phyloP scores from a whole-genome alignment of 2,797 vertebrate genomes.

The Lepus oiostolus region DNA sequence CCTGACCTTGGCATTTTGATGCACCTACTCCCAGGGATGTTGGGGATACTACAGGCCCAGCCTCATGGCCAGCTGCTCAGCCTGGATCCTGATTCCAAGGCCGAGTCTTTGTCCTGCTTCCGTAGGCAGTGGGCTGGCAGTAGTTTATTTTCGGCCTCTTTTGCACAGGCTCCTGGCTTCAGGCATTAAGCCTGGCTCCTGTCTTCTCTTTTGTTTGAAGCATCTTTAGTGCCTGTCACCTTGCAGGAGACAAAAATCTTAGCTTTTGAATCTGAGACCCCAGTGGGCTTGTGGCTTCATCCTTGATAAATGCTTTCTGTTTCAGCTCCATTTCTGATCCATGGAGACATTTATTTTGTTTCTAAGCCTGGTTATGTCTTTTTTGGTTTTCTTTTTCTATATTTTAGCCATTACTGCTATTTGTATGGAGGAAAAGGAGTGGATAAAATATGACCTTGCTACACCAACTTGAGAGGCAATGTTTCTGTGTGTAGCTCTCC shows the following conservation, averaged over 20 bases:
- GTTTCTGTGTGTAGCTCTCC: not conserved
- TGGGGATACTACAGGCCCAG: not conserved
- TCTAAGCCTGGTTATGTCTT: conserved; percentile 16
- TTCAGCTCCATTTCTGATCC: conserved; percentile 14
- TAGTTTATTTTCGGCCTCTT: not conserved
- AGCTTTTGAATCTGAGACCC: not conserved
- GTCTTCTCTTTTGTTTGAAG: conserved; percentile 15
- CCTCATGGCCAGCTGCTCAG: not conserved
- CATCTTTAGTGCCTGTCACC: not conserved
- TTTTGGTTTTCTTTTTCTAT: conserved; percentile 43
- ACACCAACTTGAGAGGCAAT: not conserved
- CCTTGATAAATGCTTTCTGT: not conserved
- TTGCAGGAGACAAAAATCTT: conserved; percentile 17
- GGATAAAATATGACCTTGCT: not conserved
- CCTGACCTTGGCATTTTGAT: not conserved
- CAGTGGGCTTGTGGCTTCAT: not conserved
- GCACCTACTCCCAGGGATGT: not conserved
- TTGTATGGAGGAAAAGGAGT: conserved; percentile 35
- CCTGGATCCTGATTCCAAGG: not conserved
- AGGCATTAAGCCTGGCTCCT: not conserved
- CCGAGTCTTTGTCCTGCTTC: not conserved
- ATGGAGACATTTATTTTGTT: conserved; percentile 40
- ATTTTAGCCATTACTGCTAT: conserved; percentile 12
- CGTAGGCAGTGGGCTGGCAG: not conserved
- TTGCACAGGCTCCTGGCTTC: not conserved